A percentile compares a stretch with the other conserved stretches of the same genome.
Evolutionary conservation across 2,888 invertebrate genomes (phyloP).

Genomic region (Lottia gigantea): DNA sequence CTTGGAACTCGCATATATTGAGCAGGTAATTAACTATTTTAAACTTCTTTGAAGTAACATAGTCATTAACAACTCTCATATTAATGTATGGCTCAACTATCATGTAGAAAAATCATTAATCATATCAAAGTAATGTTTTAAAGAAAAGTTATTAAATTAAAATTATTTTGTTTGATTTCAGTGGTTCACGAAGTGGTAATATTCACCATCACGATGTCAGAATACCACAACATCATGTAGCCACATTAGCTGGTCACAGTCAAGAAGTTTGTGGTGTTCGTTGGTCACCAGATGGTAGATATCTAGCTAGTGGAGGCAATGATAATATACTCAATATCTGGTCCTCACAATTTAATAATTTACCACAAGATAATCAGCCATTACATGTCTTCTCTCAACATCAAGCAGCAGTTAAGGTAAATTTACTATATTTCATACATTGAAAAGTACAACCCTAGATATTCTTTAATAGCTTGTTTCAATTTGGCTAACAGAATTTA

Average conservation of each 20-base stretch:
- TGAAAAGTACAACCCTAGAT: no score
- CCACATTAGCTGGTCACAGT: slow-evolving; percentile 77
- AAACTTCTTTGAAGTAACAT: neutral
- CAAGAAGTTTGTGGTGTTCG: slow-evolving; percentile 87
- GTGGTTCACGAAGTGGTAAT: slow-evolving; percentile 87
- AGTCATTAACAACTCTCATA: neutral
- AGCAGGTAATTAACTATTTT: slow-evolving; percentile 53
- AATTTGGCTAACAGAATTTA: no score
- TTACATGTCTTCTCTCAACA: slow-evolving; percentile 73
- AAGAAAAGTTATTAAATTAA: neutral
- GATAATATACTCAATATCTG: slow-evolving; percentile 96
- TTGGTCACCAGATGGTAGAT: slow-evolving; percentile 94
- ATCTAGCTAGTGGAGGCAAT: slow-evolving; percentile 95
- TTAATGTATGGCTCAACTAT: no score
- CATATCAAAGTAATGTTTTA: no score
- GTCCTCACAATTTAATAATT: slow-evolving; percentile 69
- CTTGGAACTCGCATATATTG: slow-evolving; percentile 89
- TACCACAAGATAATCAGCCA: slow-evolving; percentile 40
- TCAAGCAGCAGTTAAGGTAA: slow-evolving; percentile 70
- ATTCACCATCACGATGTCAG: slow-evolving; percentile 97
- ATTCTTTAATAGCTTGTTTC: no score
- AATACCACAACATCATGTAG: slow-evolving; percentile 83
- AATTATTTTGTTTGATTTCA: slow-evolving; percentile 32
- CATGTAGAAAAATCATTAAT: no score
- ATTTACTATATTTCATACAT: neutral